Evolutionary conservation across 2,888 invertebrate species (phyloP).

Genomic region (Eudemis profundana): DNA sequence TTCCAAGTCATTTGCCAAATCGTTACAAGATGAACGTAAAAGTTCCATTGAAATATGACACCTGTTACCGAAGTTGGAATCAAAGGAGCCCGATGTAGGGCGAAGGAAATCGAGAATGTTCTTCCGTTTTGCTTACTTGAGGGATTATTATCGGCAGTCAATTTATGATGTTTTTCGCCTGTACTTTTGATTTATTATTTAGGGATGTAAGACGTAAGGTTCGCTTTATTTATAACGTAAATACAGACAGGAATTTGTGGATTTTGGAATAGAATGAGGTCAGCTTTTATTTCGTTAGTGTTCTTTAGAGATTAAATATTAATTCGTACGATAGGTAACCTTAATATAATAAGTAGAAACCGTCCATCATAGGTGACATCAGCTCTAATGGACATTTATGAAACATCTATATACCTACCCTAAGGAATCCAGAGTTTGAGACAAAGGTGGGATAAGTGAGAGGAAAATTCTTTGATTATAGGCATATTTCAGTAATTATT

Average conservation of each 20-base stretch:
- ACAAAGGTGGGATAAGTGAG: too few relatives aligned
- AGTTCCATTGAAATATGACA: slow-evolving; percentile 63
- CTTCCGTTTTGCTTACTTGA: slow-evolving; percentile 33
- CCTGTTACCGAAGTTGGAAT: slow-evolving; percentile 55
- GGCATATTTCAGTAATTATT: too few relatives aligned
- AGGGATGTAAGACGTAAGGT: neutral
- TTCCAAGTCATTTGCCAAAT: slow-evolving; percentile 66
- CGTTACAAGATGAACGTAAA: slow-evolving; percentile 53
- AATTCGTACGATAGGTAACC: too few relatives aligned
- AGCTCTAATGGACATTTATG: too few relatives aligned
- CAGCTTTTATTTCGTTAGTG: too few relatives aligned
- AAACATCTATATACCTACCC: too few relatives aligned
- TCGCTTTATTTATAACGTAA: neutral
- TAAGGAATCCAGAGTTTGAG: too few relatives aligned
- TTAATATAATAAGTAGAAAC: too few relatives aligned
- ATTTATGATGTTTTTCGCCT: slow-evolving; percentile 41
- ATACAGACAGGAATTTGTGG: neutral
- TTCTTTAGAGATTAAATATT: too few relatives aligned
- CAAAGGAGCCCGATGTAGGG: slow-evolving; percentile 26
- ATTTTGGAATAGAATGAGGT: neutral
- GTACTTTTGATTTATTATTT: slow-evolving; percentile 19
- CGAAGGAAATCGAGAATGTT: slow-evolving; percentile 31
- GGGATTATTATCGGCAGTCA: slow-evolving; percentile 39
- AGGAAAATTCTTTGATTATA: too few relatives aligned
- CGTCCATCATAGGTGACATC: too few relatives aligned